Base-by-base conservation (phyloP, 2,797 vertebrate genomes). In the Protonibea diacanthus region DNA sequence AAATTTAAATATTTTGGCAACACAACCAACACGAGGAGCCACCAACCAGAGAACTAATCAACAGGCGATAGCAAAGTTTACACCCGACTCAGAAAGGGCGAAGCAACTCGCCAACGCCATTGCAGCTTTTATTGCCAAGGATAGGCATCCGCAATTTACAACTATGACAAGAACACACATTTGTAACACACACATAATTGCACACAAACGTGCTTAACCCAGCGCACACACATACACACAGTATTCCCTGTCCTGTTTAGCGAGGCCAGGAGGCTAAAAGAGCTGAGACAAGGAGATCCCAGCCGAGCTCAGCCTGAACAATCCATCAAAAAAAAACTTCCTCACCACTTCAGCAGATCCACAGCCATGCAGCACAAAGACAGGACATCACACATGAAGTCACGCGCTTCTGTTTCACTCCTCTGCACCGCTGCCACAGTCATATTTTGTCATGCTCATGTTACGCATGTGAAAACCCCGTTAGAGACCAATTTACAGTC, bases 281-380 rank as follows among this genome's bases (percentile, higher is more conserved):
- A 71, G 69, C 72, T 57, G 61, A 82, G 57, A 44, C 49, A 20
- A 45, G 33, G 56, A 52, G 74, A 76, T 55, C 51, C 74, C 52
- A 42, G 55, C 25, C n/a, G 51, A 27, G 49, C 42, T 42, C 38
- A 10, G n/a, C 45, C 67, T 48, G 60, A 83, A 53, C n/a, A 48
- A 68, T 29, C 62, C 60, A 75, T 72, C 62, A 40, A 29, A 33
- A 44, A 7, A 25, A 42, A 15, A 0, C 13, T 55, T 57, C 76
- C 74, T 64, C 51, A 23, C 59, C 45, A 14, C 59, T 71, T 70
- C 59, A 27, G 29, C 48, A 23, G 59, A 49, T n/a, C 23, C 3
- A 1, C 9, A 42, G 18, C 17, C 18, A 20, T 71, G 45, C 57
- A 33, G 53, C 0, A 33, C 33, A 33, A 33, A 8, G 33, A 33